Evolutionary conservation across 2,888 invertebrate species (phyloP).

Genomic region (Amphipyra tragopoginis): DNA sequence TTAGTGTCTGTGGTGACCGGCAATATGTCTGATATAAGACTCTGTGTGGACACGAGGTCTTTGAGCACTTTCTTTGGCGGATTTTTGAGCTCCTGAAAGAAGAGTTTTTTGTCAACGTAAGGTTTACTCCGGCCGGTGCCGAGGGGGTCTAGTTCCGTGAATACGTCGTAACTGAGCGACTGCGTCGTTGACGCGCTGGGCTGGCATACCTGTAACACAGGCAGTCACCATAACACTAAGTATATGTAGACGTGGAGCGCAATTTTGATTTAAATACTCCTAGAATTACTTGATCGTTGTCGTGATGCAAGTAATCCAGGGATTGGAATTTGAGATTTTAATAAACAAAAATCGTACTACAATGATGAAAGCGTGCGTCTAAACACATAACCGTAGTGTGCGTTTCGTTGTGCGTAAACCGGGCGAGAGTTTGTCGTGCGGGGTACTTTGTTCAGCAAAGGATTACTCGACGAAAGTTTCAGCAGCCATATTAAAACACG

Average conservation of each 20-base stretch:
- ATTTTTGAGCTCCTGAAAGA: slow-evolving; percentile 98
- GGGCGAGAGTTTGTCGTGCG: slow-evolving; percentile 45
- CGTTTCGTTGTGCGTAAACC: slow-evolving; percentile 47
- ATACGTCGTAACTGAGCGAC: slow-evolving; percentile 93
- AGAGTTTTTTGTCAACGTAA: slow-evolving; percentile 98
- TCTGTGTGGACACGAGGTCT: slow-evolving; percentile 92
- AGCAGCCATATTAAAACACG: slow-evolving; percentile 32
- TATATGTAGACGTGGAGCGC: slow-evolving; percentile 63
- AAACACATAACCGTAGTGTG: slow-evolving; percentile 52
- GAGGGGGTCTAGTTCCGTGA: slow-evolving; percentile 97
- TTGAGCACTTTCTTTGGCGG: slow-evolving; percentile 97
- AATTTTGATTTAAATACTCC: slow-evolving; percentile 30
- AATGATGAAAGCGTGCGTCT: slow-evolving; percentile 59
- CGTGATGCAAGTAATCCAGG: slow-evolving; percentile 44
- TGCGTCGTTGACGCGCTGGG: slow-evolving; percentile 77
- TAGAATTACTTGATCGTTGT: slow-evolving; percentile 43
- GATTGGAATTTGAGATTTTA: slow-evolving; percentile 16
- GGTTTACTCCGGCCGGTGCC: slow-evolving; percentile 97
- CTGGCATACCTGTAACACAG: slow-evolving; percentile 86
- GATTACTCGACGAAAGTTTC: slow-evolving; percentile 13
- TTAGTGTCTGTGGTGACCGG: slow-evolving; percentile 74
- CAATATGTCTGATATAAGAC: slow-evolving; percentile 78
- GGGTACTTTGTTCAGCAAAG: slow-evolving; percentile 36
- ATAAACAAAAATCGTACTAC: slow-evolving; percentile 52
- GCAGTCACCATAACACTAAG: slow-evolving; percentile 76